phyloP scores from a whole-genome alignment of 1,140 invertebrate species.

The Calephelis nemesis region DNA sequence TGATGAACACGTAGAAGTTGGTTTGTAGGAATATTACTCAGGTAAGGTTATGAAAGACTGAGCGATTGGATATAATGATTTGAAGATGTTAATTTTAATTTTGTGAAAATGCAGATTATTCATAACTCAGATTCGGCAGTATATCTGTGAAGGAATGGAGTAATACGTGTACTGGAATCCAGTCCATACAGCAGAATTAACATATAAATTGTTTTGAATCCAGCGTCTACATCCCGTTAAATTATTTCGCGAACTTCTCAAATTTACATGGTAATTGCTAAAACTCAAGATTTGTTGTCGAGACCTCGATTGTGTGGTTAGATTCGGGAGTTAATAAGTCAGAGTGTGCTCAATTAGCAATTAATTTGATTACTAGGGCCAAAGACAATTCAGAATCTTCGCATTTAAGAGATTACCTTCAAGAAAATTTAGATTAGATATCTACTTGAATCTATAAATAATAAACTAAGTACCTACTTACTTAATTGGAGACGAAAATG shows the following conservation, averaged over 20 bases:
- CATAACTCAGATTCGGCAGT: slow-evolving; percentile 28
- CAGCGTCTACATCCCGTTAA: slow-evolving; percentile 69
- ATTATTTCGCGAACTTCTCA: slow-evolving; percentile 76
- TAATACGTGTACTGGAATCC: slow-evolving; percentile 45
- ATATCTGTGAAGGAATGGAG: slow-evolving; percentile 39
- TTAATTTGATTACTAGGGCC: slow-evolving; percentile 1
- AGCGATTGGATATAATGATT: background rate
- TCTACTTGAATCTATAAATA: too few relatives aligned
- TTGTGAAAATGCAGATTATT: slow-evolving; percentile 30
- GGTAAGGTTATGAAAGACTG: too few relatives aligned
- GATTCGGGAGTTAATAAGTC: slow-evolving; percentile 24
- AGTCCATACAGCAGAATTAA: slow-evolving; percentile 69
- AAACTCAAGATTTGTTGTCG: slow-evolving; percentile 73
- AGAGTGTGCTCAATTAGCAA: slow-evolving; percentile 18
- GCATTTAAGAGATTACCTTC: background rate
- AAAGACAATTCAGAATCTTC: slow-evolving; percentile 13
- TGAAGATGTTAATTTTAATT: slow-evolving; percentile 3
- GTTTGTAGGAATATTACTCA: too few relatives aligned
- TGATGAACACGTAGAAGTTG: too few relatives aligned
- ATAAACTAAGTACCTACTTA: too few relatives aligned
- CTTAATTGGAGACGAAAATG: too few relatives aligned
- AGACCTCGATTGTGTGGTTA: slow-evolving; percentile 60
- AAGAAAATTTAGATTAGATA: too few relatives aligned
- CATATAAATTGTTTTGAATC: slow-evolving; percentile 77
- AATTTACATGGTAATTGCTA: slow-evolving; percentile 77